phyloP scores from a whole-genome alignment of 2,797 vertebrate species.

The Rhynchonycteris naso region DNA sequence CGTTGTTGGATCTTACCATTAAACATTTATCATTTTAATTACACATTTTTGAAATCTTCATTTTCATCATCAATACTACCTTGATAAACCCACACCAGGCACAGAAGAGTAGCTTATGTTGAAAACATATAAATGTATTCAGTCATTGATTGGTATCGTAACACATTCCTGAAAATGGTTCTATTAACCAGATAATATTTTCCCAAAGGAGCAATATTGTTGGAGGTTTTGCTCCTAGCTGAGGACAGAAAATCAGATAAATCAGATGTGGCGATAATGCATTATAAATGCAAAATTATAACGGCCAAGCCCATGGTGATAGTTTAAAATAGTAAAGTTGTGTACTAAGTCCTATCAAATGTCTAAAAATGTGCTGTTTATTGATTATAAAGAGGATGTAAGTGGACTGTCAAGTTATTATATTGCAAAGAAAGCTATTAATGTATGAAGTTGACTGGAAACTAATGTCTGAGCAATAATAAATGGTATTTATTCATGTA shows the following conservation, averaged over 20 bases:
- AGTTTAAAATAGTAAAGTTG: constrained; percentile 26
- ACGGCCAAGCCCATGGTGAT: not conserved
- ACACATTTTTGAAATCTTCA: constrained; percentile 14
- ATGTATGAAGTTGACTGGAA: constrained; percentile 37
- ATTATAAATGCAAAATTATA: constrained; percentile 8
- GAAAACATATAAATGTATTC: constrained; percentile 36
- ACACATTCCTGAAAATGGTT: constrained; percentile 8
- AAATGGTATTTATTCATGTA: constrained; percentile 6
- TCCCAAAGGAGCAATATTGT: constrained; percentile 26
- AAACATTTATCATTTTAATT: constrained; percentile 52
- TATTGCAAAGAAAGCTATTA: constrained; percentile 13
- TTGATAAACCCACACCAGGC: constrained; percentile 2
- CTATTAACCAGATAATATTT: constrained; percentile 42
- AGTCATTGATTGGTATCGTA: not conserved
- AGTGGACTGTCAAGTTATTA: not conserved
- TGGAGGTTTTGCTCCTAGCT: not conserved
- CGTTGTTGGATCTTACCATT: not conserved
- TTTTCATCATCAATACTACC: not conserved
- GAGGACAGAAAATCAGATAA: constrained; percentile 29
- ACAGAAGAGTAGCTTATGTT: not conserved
- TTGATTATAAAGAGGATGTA: constrained; percentile 42
- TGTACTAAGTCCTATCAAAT: not conserved
- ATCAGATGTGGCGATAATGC: not conserved
- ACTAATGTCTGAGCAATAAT: not conserved
- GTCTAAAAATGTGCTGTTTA: not conserved